A percentile compares a stretch with the other conserved stretches of the same genome.
Conservation (phyloP, 35 echinoderm and acorn worm species). For the Acanthaster planci region DNA sequence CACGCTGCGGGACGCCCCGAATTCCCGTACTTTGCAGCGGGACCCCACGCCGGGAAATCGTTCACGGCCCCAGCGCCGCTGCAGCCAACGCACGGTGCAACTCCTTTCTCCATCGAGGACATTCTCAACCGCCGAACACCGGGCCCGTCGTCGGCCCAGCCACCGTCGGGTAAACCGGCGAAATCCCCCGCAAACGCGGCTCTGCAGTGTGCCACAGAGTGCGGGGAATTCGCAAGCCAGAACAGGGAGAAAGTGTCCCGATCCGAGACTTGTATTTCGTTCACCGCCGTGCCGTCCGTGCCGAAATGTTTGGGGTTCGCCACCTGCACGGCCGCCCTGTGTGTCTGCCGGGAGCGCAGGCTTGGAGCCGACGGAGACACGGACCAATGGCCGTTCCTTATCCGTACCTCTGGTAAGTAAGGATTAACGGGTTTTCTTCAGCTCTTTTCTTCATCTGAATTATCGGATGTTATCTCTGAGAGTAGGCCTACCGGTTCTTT, state of each 20-base stretch:
- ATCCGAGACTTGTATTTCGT: constrained; percentile 24
- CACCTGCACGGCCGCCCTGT: background rate
- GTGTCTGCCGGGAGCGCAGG: background rate
- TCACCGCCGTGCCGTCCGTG: background rate
- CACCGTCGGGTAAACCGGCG: background rate
- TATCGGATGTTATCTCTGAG: too few species aligned
- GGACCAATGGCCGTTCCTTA: constrained; percentile 9
- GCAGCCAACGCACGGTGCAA: constrained; percentile 1
- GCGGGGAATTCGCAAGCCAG: background rate
- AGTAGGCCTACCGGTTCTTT: too few species aligned
- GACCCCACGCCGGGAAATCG: background rate
- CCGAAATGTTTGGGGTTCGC: constrained; percentile 8
- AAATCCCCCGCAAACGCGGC: background rate
- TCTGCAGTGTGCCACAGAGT: background rate
- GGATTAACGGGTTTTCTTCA: background rate
- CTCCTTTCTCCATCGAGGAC: constrained; percentile 4
- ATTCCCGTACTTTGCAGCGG: background rate
- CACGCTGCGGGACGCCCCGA: too few species aligned
- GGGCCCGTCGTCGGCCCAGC: background rate
- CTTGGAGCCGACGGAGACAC: background rate
- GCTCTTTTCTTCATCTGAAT: too few species aligned
- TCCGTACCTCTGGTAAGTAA: background rate
- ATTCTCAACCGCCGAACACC: constrained; percentile 3
- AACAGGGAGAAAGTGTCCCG: background rate
- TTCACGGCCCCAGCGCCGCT: background rate